These are phyloP conservation scores for Stegophylla sp. DNA, from an alignment of 2,888 invertebrate species.

Conservation along the genomic window DNA sequence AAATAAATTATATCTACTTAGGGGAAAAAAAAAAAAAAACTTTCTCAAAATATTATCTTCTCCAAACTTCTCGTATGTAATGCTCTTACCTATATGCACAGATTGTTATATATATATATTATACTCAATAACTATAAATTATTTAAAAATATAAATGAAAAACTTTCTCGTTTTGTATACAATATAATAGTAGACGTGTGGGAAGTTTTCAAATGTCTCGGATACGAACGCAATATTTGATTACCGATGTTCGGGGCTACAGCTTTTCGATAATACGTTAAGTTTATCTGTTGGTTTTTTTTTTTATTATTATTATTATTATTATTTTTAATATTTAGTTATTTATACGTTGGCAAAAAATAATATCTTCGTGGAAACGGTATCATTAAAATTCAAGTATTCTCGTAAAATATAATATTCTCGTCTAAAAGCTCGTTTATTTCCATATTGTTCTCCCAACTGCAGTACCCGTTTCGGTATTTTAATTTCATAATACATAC, in stretches of 20 bases:
- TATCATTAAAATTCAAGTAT: neutral
- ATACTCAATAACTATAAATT: slow-evolving; percentile 1
- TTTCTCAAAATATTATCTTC: slow-evolving; percentile 5
- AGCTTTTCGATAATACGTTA: too few species aligned
- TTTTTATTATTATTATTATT: too few species aligned
- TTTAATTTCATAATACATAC: slow-evolving; percentile 28
- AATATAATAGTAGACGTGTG: neutral
- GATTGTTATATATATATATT: neutral
- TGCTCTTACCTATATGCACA: neutral
- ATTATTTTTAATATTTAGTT: too few species aligned
- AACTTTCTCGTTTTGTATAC: too few species aligned
- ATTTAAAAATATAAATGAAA: slow-evolving; percentile 32
- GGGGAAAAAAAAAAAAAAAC: neutral
- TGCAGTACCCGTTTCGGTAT: slow-evolving; percentile 18
- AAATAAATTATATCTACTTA: neutral
- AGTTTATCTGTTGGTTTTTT: too few species aligned
- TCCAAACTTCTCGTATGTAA: neutral
- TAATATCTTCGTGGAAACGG: neutral
- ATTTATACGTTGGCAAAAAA: neutral
- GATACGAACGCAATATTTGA: neutral
- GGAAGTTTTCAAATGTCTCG: slow-evolving; percentile 3
- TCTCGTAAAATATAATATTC: neutral
- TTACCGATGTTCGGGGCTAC: too few species aligned
- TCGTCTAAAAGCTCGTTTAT: neutral
- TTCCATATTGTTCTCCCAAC: neutral